These are phyloP conservation scores for Solenodon paradoxus DNA, from an alignment of 2,113 vertebrate genomes.

Conservation along the genomic window DNA sequence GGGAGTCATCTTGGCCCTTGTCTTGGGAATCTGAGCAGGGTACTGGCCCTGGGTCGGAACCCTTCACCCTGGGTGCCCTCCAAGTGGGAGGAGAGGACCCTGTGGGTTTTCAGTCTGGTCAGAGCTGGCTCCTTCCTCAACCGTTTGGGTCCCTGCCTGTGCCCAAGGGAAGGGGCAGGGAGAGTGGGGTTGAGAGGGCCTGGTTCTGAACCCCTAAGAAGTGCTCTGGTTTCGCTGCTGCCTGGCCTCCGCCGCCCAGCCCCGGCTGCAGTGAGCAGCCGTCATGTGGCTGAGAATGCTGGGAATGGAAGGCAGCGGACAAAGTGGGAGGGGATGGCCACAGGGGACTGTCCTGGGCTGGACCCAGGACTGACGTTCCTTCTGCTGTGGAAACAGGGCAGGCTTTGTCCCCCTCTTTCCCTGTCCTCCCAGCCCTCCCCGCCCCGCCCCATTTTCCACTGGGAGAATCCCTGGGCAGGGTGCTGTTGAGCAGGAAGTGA, in stretches of 20 bases:
- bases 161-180: background rate
- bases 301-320: background rate
- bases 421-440: accelerated
- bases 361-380: background rate
- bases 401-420: background rate
- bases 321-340: background rate
- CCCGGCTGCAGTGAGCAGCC: background rate
- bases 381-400: background rate
- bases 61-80: background rate
- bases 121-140: background rate
- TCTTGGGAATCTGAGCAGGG: background rate
- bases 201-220: background rate
- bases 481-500: background rate
- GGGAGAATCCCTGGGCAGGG: background rate
- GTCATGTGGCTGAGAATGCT: too few relatives aligned
- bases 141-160: background rate
- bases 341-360: accelerated
- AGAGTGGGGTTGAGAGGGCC: background rate
- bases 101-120: background rate
- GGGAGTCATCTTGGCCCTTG: background rate
- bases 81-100: background rate
- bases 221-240: background rate
- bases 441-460: background rate
- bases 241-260: background rate
- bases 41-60: background rate